These are phyloP conservation scores for Drosophila limbata DNA, from an alignment of 2,888 invertebrate genomes.

Conservation along the genomic window DNA sequence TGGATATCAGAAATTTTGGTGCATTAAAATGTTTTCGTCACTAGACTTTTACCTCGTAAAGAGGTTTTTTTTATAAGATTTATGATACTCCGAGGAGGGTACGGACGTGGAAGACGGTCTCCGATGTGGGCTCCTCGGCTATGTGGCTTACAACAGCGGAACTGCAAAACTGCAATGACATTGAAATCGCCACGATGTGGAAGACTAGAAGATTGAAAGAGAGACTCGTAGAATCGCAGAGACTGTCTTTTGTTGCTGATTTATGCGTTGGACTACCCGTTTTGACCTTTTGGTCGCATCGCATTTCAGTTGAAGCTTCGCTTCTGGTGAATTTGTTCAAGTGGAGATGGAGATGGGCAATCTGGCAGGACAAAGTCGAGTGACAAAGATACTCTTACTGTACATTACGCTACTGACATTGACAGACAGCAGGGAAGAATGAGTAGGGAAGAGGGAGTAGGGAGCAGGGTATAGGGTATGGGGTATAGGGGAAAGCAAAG, in stretches of 20 bases:
- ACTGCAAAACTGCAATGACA: constrained; percentile 42
- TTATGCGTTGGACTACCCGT: constrained; percentile 41
- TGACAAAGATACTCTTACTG: neutral
- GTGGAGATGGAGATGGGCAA: constrained; percentile 49
- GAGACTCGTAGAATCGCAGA: constrained; percentile 5
- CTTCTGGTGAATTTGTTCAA: constrained; percentile 48
- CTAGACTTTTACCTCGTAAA: too few relatives aligned
- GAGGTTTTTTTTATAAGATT: too few relatives aligned
- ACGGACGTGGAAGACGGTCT: constrained; percentile 1
- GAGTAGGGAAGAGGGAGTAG: neutral
- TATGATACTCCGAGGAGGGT: neutral
- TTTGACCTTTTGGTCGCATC: constrained; percentile 71
- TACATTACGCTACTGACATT: neutral
- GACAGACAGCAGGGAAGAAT: neutral
- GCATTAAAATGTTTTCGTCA: too few relatives aligned
- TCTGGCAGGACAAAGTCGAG: constrained; percentile 55
- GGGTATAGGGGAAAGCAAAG: neutral
- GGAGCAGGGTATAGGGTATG: neutral
- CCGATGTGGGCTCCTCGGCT: constrained; percentile 1
- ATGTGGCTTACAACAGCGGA: neutral
- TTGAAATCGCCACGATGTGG: constrained; percentile 39
- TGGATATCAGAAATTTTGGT: too few relatives aligned
- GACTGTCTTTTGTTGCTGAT: constrained; percentile 38
- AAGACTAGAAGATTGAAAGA: neutral
- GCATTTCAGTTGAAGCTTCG: constrained; percentile 52